Base-by-base conservation (phyloP, 1,140 invertebrate species). In the Drosophila ironensis region DNA sequence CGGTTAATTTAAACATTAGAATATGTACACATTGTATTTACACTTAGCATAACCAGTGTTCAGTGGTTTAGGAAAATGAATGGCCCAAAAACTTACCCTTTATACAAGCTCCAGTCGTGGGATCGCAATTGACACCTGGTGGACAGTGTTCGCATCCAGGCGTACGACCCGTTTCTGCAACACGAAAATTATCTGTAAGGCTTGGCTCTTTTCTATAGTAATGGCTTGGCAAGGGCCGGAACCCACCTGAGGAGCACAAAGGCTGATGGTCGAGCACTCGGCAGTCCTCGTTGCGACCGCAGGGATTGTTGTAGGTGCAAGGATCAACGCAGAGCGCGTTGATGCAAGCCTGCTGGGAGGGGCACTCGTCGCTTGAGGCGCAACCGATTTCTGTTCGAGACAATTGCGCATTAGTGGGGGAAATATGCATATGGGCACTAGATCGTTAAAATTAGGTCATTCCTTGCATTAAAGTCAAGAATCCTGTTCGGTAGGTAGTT, bases 201-300 rank as follows among this genome's bases (percentile, higher is more conserved):
- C 9, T 14, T 20, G n/a, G 1, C 16, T 1, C 6, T 28, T 12
- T 28, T 8, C 16, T 0, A 8, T 12, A 9, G 11, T 33, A n/a
- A n/a, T n/a, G n/a, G n/a, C n/a, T n/a, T 14, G 6, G 2, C 9
- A n/a, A 4, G 4, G 11, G 3, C n/a, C 4, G 9, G 3, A 22
- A 70, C 66, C 78, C 91, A 95, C 95, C 94, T 92, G 94, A 93
- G 14, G 94, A 92, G 78, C 95, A 96, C 44, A 95, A 92, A 17
- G 95, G 94, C 81, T 94, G 93, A 90, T 96, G 95, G 77, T 95
- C 91, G 67, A 95, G 91, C 16, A 96, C 95, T 67, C 93, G 93
- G 87, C 96, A 97, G 37, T 95, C 94, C 20, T 87, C 91, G 24
- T 90, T 90, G 1, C 77, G 63, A 11, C 92, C 86, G 76, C 95